Evolutionary conservation across 2,797 vertebrate species (phyloP), one percentile per base, ranked within the genome.

Genomic region (Anableps anableps): DNA sequence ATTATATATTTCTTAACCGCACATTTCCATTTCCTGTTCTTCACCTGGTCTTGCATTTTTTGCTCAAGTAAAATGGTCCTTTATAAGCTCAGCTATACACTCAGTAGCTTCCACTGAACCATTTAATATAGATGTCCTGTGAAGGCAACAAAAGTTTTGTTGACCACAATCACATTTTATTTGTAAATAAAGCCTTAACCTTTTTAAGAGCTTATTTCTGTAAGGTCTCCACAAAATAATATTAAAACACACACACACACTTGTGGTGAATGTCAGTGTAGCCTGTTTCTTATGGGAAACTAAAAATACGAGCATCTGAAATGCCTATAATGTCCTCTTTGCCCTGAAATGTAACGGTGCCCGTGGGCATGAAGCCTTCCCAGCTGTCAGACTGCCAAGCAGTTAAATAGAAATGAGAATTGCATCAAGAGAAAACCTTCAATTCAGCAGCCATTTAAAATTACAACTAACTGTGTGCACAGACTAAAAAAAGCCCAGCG

Each of bases 361-460:
- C 76, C 41, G 34, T 53, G 86, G 83, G 64, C 80, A 79, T 23
- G 68, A 2, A 31, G 60, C 58, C 34, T 71, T 73, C 55, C 81
- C 85, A 89, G 83, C 80, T 86, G 83, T 82, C 86, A 78, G 17
- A 48, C 53, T 3, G 80, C 79, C 84, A 78, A 75, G 70, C 76
- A 1, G 77, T 41, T 47, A 36, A 84, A 79, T 77, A 71, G 76
- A 71, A 75, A 60, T 23, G 43, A 82, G 58, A 80, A 77, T 58
- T 78, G 58, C 17, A 51, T 77, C 64, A 79, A 75, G 43, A 78
- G 60, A 78, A 77, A 2, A 29, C 19, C 51, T 86, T 45, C 55
- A 71, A 21, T 77, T 77, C 66, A 60, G 1, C 79, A 70, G 51
- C 43, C 19, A 36, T 74, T 86, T 10, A n/a, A 83, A 86, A 83